Evolutionary conservation across 2,113 vertebrate species (phyloP).

Genomic region (Balaeniceps rex): DNA sequence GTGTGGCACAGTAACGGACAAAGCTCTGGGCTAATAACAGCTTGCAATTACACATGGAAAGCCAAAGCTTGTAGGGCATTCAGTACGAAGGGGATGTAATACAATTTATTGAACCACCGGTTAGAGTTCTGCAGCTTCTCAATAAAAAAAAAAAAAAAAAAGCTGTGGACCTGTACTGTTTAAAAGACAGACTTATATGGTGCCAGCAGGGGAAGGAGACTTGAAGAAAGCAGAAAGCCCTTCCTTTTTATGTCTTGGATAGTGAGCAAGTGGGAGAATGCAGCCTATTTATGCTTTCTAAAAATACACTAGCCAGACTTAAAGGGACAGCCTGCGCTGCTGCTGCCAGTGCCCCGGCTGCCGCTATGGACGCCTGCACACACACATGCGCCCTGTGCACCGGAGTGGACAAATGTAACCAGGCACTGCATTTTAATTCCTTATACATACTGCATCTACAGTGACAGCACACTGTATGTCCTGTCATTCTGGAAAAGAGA

Average conservation of each 20-base stretch:
- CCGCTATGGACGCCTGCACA: neutral
- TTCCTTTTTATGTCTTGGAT: slow-evolving; percentile 50
- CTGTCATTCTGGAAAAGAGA: neutral
- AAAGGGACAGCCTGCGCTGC: neutral
- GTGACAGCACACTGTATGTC: neutral
- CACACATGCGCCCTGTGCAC: neutral
- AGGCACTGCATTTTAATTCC: neutral
- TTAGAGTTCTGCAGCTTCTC: slow-evolving; percentile 79
- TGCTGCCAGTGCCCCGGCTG: neutral
- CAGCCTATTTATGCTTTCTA: slow-evolving; percentile 48
- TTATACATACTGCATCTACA: fast-evolving
- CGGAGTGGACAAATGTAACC: fast-evolving
- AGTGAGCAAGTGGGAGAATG: slow-evolving; percentile 30
- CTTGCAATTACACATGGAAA: slow-evolving; percentile 84
- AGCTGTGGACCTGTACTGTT: slow-evolving; percentile 55
- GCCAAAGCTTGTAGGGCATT: slow-evolving; percentile 76
- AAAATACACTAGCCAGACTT: slow-evolving; percentile 3
- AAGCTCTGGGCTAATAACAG: slow-evolving; percentile 82
- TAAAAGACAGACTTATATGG: slow-evolving; percentile 65
- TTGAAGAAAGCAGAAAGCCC: slow-evolving; percentile 48
- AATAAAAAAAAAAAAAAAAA: slow-evolving; percentile 42
- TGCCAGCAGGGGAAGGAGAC: slow-evolving; percentile 52
- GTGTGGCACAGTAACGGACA: slow-evolving; percentile 79
- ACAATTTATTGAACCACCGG: slow-evolving; percentile 77
- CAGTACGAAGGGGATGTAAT: slow-evolving; percentile 73